Base-by-base conservation (phyloP, 2,888 invertebrate genomes). In the Thymelicus acteon region DNA sequence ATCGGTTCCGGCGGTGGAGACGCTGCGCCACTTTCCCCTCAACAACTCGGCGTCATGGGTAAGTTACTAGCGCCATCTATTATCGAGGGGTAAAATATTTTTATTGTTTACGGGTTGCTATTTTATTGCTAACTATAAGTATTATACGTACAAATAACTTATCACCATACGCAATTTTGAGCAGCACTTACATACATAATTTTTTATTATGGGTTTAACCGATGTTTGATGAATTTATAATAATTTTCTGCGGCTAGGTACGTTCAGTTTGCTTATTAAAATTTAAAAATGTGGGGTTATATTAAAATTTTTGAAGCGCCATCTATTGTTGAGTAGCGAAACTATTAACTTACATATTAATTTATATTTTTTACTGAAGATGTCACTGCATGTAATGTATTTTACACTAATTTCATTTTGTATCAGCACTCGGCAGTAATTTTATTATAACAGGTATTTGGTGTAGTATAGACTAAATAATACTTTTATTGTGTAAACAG, bases 11-110 rank as follows among this genome's bases (percentile, higher is more conserved):
- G 90, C 6, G 93, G 93, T 12, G 95, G 94, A 58, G 95, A 95
- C 75, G 95, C 95, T 48, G 94, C 95, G 1, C 95, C 95, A 73
- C 94, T 98, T 48, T 97, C 97, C 4, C 97, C 98, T 0, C 97
- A 98, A 83, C 98, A 98, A 80, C 94, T 98, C 44, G 98, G 98
- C 72, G 97, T 97, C 40, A 96, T 98, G 95, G 98, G 97, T 97
- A 89, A 96, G 96, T 95, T 19, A 57, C 39, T 58, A 40, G 52
- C 73, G 80, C 75, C 80, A 83, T 82, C 82, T 84, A 12, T 76
- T 76, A 71, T 69, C 13, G 48, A 77, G 60, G 76, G 78, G 78
- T 47, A 19, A 54, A 62, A 15, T 3, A 12, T 12, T 12, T 44
- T 44, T 31, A 31, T 5, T 0, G 5, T 12, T 44, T 10, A 44